Percentiles rank a stretch among this genome's conserved stretches.
Conservation (phyloP, 2,888 invertebrate genomes). For the Eucriotettix oculatus region DNA sequence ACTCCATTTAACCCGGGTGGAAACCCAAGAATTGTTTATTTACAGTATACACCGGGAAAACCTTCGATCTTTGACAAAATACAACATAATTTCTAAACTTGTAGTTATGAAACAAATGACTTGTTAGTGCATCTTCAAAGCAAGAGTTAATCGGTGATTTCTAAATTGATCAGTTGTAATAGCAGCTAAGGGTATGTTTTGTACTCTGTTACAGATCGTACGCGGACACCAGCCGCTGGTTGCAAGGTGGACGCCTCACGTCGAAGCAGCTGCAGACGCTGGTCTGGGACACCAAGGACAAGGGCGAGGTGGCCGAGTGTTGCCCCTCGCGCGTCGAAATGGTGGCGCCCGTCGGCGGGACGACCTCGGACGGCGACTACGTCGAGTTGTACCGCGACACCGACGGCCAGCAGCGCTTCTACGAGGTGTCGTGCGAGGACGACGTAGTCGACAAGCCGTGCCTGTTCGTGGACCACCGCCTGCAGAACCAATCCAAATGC, state of each 20-base stretch:
- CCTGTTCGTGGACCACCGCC: conserved; percentile 51
- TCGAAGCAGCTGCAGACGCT: conserved; percentile 44
- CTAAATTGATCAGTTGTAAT: too few species aligned
- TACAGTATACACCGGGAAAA: too few species aligned
- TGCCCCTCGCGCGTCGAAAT: conserved; percentile 65
- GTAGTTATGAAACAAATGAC: too few species aligned
- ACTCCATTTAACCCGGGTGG: too few species aligned
- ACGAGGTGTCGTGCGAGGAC: conserved; percentile 60
- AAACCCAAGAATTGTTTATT: too few species aligned
- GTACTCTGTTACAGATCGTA: too few species aligned
- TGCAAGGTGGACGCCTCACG: conserved; percentile 27
- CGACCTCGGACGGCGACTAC: conserved; percentile 50
- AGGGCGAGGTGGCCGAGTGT: conserved; percentile 45
- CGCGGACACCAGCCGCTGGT: neutral
- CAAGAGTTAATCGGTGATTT: too few species aligned
- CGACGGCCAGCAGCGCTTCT: conserved; percentile 31
- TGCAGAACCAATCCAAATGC: conserved; percentile 55
- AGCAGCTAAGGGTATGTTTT: too few species aligned
- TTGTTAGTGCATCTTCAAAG: too few species aligned
- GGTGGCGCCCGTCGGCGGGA: conserved; percentile 60
- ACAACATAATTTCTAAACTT: too few species aligned
- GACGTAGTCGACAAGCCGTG: conserved; percentile 54
- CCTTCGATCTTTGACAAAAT: too few species aligned
- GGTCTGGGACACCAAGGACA: conserved; percentile 35
- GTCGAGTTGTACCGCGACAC: conserved; percentile 49